Base-by-base conservation (phyloP, 2,797 vertebrate genomes). In the Coranthus polyacanthus region DNA sequence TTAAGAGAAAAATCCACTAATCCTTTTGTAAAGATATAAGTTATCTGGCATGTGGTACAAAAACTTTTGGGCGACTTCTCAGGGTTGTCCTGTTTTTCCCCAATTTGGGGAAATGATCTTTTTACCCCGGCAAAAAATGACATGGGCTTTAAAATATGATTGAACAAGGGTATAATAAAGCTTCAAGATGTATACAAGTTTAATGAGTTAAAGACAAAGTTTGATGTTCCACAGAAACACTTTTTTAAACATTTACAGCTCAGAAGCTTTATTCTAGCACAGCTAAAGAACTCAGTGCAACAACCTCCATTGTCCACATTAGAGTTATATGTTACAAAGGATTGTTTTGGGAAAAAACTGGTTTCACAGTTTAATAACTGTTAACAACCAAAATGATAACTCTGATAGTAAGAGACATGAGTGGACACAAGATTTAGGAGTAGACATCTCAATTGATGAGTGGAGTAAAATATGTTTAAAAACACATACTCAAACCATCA, bases 11-110 rank as follows among this genome's bases (percentile, higher is more conserved):
- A 13, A 3, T 56, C 42, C 20, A 13, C 5, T 47, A 70, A 55
- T 34, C 67, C 67, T 5, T 62, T 46, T 51, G n/a, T 51, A 44
- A 20, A 46, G 44, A 34, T 32, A 69, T 39, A 6, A 56, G 21
- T 41, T 24, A 43, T 41, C 12, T 49, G 44, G 52, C 20, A 71
- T 26, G 44, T 37, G 34, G 36, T 32, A 13, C 57, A 57, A 5
- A 34, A 50, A 36, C 12, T 41, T 22, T 10, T 64, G 18, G 39
- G 29, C 17, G 37, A 51, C 20, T 8, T n/a, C 13, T 21, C 41
- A n/a, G 22, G 18, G 12, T 20, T 58, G 17, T 59, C 54, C 8
- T 26, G 44, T 32, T 55, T 74, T 11, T n/a, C 42, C n/a, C 39
- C 49, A 5, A 43, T 72, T 10, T 51, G 38, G 60, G 59, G 45